These are phyloP conservation scores for Phenganax subtilis DNA, from an alignment of 92 coral and sea anemone species.

Conservation along the genomic window DNA sequence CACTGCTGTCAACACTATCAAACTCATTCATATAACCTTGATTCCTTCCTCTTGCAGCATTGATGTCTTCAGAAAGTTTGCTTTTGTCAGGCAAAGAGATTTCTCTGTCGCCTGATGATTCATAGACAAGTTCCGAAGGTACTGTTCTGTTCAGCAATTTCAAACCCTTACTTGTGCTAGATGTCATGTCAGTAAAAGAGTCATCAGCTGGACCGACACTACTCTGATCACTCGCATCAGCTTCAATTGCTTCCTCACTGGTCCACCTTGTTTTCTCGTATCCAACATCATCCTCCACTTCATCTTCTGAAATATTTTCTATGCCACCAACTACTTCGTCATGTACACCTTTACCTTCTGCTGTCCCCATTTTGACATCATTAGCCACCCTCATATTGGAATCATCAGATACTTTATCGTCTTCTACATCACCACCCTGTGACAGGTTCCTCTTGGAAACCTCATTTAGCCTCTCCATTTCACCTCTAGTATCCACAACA, in stretches of 20 bases:
- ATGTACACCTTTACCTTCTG: no score
- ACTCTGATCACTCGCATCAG: background rate
- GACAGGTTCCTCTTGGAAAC: background rate
- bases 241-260: background rate
- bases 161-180: no score
- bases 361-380: no score
- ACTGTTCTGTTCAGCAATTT: no score
- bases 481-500: background rate
- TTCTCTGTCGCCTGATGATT: background rate
- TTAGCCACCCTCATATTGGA: background rate
- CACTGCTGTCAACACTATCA: conserved; percentile 14
- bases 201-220: background rate
- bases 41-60: background rate
- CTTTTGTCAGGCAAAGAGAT: background rate
- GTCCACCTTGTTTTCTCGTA: background rate
- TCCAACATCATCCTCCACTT: background rate
- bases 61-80: background rate
- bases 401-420: conserved; percentile 6
- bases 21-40: background rate
- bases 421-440: background rate
- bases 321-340: conserved; percentile 1
- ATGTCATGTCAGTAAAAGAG: no score
- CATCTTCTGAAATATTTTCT: background rate
- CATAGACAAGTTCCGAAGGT: background rate
- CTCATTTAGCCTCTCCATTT: background rate